Evolutionary conservation across 92 coral and sea anemone species (phyloP), one percentile per base, ranked within the genome.

Genomic region (Porites cylindrica): DNA sequence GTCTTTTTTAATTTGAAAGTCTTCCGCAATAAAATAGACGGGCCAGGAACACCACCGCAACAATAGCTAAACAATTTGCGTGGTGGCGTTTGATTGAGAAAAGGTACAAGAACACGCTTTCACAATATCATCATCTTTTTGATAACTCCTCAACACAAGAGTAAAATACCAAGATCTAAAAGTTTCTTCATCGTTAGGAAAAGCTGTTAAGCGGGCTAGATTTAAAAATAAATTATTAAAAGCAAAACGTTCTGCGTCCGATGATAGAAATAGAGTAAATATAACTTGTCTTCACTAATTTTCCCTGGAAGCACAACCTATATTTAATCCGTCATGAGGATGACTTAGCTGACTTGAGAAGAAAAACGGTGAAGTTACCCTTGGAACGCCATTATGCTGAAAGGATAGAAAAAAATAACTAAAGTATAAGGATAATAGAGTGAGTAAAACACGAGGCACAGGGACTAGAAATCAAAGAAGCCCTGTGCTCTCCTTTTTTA

Each of bases 341-440:
- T 12, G n/a, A 26, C 38, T 70, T 51, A 70, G 29, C 75, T 43
- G 47, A 9, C 16, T 68, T 68, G 14, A 10, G 11, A 6, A 9
- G 7, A 10, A 26, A 70, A 19, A 16, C 38, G n/a, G 18, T 58
- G 11, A 61, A 43, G 38, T 74, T 53, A 83, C 8, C 80, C 87
- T 60, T 74, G 87, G 78, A 83, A 83, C 29, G 78, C 80, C 87
- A 83, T 83, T 43, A 83, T 75, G 79, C 87, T 83, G 72, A 4
- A 64, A 21, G 14, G 64, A 72, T 14, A 7, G 10, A n/a, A 9
- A 29, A 59, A 50, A 12, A 43, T 10, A 66, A 64, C 0, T 16
- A 80, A 11, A 80, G 11, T 18, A 56, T 10, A 14, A 56, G 16
- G 61, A 72, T 11, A 32, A 72, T 18, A 12, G 50, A 43, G 0